Percentiles rank a stretch among this genome's conserved stretches.
Conservation (phyloP, 2,888 invertebrate species). For the Girardia tigrina region DNA sequence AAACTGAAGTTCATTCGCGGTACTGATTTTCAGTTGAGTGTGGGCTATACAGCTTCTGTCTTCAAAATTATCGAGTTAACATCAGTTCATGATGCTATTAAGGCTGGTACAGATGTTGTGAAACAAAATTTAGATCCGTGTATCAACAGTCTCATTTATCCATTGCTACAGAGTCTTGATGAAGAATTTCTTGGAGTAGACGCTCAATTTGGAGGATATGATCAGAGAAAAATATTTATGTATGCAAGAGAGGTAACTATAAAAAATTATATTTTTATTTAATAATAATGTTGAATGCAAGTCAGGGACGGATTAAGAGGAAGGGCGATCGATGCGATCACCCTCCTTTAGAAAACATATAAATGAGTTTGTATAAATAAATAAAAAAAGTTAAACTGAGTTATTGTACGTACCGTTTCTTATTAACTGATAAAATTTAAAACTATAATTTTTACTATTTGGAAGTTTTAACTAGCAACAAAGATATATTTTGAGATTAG, state of each 20-base stretch:
- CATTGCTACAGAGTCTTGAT: slow-evolving; percentile 69
- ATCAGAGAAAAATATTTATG: slow-evolving; percentile 96
- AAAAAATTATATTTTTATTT: too few relatives aligned
- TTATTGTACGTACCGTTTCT: too few relatives aligned
- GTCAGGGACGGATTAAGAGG: too few relatives aligned
- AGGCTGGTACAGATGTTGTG: slow-evolving; percentile 97
- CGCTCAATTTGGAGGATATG: slow-evolving; percentile 98
- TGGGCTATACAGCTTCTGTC: slow-evolving; percentile 82
- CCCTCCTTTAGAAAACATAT: too few relatives aligned
- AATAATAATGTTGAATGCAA: too few relatives aligned
- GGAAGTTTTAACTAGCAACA: too few relatives aligned
- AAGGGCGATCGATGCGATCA: too few relatives aligned
- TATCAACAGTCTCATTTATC: slow-evolving; percentile 60
- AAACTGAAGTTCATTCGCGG: slow-evolving; percentile 87
- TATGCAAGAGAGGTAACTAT: slow-evolving; percentile 76
- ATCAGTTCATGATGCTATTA: slow-evolving; percentile 92
- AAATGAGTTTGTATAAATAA: too few relatives aligned
- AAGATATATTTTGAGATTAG: too few relatives aligned
- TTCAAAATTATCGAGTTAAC: slow-evolving; percentile 76
- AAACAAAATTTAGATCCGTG: slow-evolving; percentile 92
- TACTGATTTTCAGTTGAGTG: slow-evolving; percentile 78
- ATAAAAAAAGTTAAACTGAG: too few relatives aligned
- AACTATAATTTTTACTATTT: too few relatives aligned
- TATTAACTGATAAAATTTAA: too few relatives aligned
- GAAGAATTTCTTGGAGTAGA: slow-evolving; percentile 92